These are phyloP conservation scores for Indicator maculatus DNA, from an alignment of 2,113 vertebrate species.

Conservation along the genomic window DNA sequence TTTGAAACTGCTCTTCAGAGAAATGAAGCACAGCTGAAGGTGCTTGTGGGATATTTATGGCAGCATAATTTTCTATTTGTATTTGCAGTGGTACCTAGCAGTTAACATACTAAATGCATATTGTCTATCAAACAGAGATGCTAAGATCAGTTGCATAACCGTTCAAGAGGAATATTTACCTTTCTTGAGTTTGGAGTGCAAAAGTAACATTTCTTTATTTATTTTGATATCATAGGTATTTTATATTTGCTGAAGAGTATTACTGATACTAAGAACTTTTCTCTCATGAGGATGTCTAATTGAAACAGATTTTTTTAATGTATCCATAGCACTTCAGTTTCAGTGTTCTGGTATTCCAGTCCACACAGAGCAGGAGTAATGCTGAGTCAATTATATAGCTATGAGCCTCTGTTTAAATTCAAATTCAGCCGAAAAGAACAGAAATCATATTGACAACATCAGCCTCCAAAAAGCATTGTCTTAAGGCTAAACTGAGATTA, in stretches of 20 bases:
- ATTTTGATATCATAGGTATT: background rate
- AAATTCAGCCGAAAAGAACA: background rate
- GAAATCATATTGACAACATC: background rate
- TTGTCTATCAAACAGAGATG: background rate
- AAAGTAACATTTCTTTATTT: background rate
- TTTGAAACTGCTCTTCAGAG: background rate
- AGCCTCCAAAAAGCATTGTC: background rate
- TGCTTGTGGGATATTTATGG: background rate
- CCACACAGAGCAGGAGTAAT: background rate
- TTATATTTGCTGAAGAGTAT: background rate
- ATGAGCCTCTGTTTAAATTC: background rate
- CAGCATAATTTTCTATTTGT: background rate
- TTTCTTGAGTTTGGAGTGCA: background rate
- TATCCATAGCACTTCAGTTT: background rate
- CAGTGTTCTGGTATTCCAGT: background rate
- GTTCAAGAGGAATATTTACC: background rate
- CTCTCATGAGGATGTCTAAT: background rate
- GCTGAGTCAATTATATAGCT: background rate
- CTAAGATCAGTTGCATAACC: background rate
- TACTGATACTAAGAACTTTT: background rate
- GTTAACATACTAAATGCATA: background rate
- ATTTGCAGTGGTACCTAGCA: background rate
- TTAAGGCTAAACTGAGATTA: background rate
- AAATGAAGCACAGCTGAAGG: background rate
- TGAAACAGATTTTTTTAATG: background rate